These are phyloP conservation scores for Catonia carolina DNA, from an alignment of 2,888 invertebrate genomes.

Conservation along the genomic window DNA sequence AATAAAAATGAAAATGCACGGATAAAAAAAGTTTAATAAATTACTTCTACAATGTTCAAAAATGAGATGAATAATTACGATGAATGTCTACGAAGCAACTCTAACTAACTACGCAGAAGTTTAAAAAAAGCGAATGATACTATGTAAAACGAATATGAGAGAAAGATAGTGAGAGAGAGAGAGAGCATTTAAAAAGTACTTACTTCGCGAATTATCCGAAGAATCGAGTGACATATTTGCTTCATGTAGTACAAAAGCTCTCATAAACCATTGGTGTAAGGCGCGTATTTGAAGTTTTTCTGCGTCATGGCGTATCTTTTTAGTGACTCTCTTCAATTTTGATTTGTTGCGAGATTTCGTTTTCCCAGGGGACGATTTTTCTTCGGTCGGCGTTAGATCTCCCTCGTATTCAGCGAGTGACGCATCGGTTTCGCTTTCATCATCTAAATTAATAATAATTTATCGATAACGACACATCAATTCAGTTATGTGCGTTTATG, in stretches of 20 bases:
- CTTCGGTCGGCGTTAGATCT: background rate
- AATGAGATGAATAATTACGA: too few relatives aligned
- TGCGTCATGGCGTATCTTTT: conserved; percentile 32
- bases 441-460: conserved; percentile 17
- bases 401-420: conserved; percentile 19
- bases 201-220: conserved; percentile 28
- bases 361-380: conserved; percentile 18
- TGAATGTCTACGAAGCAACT: background rate
- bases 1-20: too few relatives aligned
- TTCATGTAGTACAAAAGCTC: conserved; percentile 31
- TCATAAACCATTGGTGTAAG: conserved; percentile 34
- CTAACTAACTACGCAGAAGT: too few relatives aligned
- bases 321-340: conserved; percentile 31
- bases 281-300: conserved; percentile 32
- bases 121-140: background rate
- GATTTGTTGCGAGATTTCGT: conserved; percentile 25
- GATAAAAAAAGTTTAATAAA: too few relatives aligned
- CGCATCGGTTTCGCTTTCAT: conserved; percentile 22
- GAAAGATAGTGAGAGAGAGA: too few relatives aligned
- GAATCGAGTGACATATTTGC: conserved; percentile 29
- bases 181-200: conserved; percentile 24
- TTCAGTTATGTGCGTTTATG: too few relatives aligned
- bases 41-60: too few relatives aligned
- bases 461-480: too few relatives aligned
- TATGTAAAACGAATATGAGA: background rate